phyloP scores from a whole-genome alignment of 2,797 vertebrate species.

The Myiotriccus ornatus region DNA sequence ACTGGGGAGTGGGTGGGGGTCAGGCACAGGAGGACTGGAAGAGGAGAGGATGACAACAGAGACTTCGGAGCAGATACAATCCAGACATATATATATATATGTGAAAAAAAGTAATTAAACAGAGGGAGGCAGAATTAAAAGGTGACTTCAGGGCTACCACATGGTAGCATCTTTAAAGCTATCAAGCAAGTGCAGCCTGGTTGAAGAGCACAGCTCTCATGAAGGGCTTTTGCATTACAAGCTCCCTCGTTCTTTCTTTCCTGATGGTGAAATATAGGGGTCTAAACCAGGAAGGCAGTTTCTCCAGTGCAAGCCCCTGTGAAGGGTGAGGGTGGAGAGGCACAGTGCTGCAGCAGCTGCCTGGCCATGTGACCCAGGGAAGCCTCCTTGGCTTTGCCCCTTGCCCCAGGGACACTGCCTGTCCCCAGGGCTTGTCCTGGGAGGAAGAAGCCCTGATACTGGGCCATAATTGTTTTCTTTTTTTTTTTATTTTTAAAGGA shows the following conservation, averaged over 20 bases:
- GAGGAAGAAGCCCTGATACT: not conserved
- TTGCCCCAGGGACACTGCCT: not conserved
- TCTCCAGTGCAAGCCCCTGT: not conserved
- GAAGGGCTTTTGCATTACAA: not conserved
- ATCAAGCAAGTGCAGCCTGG: not conserved
- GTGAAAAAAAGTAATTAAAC: conserved; percentile 21
- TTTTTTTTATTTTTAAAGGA: not conserved
- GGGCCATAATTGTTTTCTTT: not conserved
- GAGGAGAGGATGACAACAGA: not conserved
- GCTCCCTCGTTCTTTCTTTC: not conserved
- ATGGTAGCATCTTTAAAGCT: conserved; percentile 13
- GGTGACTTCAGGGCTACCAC: conserved; percentile 20
- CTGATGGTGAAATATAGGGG: not conserved
- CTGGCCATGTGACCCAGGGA: not conserved
- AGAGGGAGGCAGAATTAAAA: conserved; percentile 42
- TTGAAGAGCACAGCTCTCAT: not conserved
- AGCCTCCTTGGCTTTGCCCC: not conserved
- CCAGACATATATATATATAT: not conserved
- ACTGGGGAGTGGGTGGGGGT: fast-evolving
- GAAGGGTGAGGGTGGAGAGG: not conserved
- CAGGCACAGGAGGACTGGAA: not conserved
- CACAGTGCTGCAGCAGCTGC: fast-evolving
- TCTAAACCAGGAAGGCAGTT: not conserved
- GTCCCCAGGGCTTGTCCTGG: not conserved
- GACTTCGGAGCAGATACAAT: not conserved